These are phyloP conservation scores for Phengaris alcon DNA, from an alignment of 2,888 invertebrate genomes.

Conservation along the genomic window DNA sequence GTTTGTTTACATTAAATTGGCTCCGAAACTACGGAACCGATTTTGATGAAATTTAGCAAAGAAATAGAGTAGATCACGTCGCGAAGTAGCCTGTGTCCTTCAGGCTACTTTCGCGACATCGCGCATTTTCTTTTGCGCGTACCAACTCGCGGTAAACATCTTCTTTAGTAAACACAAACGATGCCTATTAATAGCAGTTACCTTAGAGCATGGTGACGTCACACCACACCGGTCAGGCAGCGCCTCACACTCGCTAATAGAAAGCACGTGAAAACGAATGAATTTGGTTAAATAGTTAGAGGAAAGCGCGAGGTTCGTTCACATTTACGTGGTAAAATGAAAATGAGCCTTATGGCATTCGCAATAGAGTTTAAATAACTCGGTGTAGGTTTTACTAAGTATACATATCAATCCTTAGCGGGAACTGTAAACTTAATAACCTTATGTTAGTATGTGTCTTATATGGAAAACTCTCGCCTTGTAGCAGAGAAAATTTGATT, in stretches of 20 bases:
- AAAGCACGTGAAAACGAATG: constrained; percentile 51
- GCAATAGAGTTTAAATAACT: neutral
- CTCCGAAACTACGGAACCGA: too few species aligned
- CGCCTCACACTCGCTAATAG: constrained; percentile 42
- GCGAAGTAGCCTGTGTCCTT: too few species aligned
- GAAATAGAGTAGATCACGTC: too few species aligned
- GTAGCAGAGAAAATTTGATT: neutral
- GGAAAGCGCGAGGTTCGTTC: constrained; percentile 38
- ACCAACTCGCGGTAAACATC: too few species aligned
- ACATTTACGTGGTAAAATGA: neutral
- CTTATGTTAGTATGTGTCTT: neutral
- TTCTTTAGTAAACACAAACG: neutral
- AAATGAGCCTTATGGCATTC: neutral
- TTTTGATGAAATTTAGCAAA: too few species aligned
- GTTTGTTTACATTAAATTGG: too few species aligned
- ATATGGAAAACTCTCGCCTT: neutral
- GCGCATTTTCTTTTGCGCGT: too few species aligned
- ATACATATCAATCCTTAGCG: neutral
- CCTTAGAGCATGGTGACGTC: constrained; percentile 15
- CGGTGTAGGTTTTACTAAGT: neutral
- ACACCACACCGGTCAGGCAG: neutral
- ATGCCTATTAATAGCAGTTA: neutral
- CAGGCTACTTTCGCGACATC: too few species aligned
- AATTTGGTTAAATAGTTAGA: constrained; percentile 47
- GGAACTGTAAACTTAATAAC: neutral